Conservation (phyloP, 2,888 invertebrate genomes). For the Mythimna impura region DNA sequence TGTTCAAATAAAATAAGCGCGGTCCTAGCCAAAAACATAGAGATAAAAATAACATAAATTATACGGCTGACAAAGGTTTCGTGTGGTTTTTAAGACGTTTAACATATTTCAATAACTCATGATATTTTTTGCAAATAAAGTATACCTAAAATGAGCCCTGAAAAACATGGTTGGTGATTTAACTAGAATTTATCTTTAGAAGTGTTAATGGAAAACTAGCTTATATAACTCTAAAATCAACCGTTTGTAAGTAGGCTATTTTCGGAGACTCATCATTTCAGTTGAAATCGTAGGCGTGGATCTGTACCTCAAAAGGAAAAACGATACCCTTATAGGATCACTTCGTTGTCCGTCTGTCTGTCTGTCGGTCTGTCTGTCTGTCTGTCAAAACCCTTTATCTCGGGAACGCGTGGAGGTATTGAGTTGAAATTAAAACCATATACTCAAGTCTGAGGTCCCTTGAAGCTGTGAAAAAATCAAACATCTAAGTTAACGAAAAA, state of each 20-base stretch:
- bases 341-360: no score
- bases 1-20: slow-evolving; percentile 15
- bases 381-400: no score
- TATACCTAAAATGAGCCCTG: not conserved
- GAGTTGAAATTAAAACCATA: no score
- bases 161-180: not conserved
- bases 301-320: no score
- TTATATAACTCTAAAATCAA: not conserved
- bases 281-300: no score
- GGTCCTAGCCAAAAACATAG: slow-evolving; percentile 22
- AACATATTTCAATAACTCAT: slow-evolving; percentile 13
- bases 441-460: no score
- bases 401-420: no score
- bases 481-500: no score
- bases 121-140: slow-evolving; percentile 5
- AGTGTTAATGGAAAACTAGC: not conserved
- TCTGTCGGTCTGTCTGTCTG: no score
- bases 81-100: slow-evolving; percentile 27
- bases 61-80: slow-evolving; percentile 9
- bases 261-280: not conserved
- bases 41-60: slow-evolving; percentile 50
- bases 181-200: not conserved
- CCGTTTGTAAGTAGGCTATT: not conserved
- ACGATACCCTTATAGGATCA: no score
- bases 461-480: no score